Conservation (phyloP, 2,113 vertebrate species). For the Acrocephalus arundinaceus region DNA sequence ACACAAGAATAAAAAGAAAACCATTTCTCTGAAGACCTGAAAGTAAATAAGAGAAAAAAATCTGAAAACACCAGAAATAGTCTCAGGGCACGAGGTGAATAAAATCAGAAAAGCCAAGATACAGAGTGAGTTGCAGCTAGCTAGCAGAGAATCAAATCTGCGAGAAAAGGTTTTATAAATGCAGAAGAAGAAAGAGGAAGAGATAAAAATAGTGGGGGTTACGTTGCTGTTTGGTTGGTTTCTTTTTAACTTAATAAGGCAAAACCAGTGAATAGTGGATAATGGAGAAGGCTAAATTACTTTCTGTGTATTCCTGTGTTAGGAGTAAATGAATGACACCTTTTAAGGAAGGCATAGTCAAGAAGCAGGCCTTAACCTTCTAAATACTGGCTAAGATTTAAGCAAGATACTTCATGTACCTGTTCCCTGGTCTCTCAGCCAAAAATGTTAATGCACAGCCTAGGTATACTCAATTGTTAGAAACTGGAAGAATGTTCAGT, state of each 20-base stretch:
- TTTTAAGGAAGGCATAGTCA: background rate
- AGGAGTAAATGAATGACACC: background rate
- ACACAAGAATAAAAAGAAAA: background rate
- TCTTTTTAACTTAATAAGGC: background rate
- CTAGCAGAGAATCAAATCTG: background rate
- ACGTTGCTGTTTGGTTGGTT: background rate
- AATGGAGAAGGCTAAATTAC: background rate
- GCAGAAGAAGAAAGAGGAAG: background rate
- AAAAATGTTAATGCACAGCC: background rate
- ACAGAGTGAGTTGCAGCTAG: background rate
- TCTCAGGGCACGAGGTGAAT: background rate
- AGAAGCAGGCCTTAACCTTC: background rate
- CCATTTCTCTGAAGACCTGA: background rate
- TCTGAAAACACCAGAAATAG: background rate
- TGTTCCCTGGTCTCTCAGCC: background rate
- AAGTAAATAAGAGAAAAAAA: background rate
- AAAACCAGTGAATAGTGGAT: background rate
- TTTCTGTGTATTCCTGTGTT: background rate
- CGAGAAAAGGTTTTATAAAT: background rate
- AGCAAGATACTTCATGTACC: background rate
- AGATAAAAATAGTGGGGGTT: background rate
- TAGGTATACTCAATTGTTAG: background rate
- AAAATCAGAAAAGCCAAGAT: background rate
- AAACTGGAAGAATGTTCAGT: background rate
- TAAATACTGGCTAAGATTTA: background rate